Evolutionary conservation across 1,140 invertebrate genomes (phyloP).

Genomic region (Triops longicaudatus): DNA sequence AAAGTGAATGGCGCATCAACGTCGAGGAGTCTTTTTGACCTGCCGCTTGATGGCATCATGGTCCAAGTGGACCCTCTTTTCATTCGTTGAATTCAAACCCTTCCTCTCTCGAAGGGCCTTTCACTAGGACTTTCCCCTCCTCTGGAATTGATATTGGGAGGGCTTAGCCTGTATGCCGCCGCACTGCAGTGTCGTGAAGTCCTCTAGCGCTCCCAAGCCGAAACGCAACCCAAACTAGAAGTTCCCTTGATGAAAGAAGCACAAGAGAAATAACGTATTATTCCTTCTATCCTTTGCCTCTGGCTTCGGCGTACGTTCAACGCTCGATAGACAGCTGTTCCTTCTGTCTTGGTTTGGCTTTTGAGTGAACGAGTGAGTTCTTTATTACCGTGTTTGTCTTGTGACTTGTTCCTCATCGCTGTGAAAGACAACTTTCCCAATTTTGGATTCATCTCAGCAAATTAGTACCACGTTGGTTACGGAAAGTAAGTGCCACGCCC

Average conservation of each 20-base stretch:
- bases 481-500: conserved; percentile 13
- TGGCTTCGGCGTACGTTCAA: conserved; percentile 5
- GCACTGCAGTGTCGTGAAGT: not conserved
- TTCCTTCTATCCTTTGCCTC: not conserved
- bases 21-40: too few species aligned
- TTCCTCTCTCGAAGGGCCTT: not conserved
- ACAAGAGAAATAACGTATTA: not conserved
- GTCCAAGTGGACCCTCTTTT: too few species aligned
- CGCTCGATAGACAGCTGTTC: not conserved
- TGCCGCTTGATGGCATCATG: too few species aligned
- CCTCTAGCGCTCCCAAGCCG: not conserved
- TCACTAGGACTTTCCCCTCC: not conserved
- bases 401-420: not conserved
- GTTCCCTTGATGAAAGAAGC: not conserved
- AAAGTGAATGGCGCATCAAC: too few species aligned
- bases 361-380: not conserved
- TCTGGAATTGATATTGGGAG: not conserved
- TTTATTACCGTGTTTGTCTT: not conserved
- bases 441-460: not conserved
- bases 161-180: not conserved
- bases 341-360: not conserved
- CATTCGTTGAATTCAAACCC: too few species aligned
- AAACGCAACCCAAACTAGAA: not conserved
- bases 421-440: not conserved
- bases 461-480: not conserved